Evolutionary conservation across 1,140 invertebrate species (phyloP), one percentile per base, ranked within the genome.

Genomic region (Polypedilum vanderplanki): DNA sequence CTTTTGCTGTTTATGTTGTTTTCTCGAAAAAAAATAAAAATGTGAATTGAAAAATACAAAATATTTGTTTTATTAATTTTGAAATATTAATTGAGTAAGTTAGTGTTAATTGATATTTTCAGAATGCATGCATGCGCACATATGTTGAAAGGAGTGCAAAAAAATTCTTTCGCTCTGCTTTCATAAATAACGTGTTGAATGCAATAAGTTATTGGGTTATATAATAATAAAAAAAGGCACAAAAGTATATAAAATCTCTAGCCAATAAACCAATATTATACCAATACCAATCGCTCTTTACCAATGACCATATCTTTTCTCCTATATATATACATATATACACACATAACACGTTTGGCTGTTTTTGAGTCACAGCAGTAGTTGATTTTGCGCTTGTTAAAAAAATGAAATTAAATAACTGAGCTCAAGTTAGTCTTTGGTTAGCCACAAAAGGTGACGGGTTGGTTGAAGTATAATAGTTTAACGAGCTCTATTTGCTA

Each of bases 11-110:
- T 33, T 73, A 15, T 40, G 15, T 33, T 73, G 15, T n/a, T 24
- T 40, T 73, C 40, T 74, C 10, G 10, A 10, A 74, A 74, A 73
- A 74, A 74, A 41, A 17, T 18, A 41, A 74, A 40, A 41, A 41
- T 41, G n/a, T 40, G 73, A 74, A 41, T 15, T 22, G 40, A 74
- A 33, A 15, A 24, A 73, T 22, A 33, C 24, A 40, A 73, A 73
- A 73, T 7, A 33, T 3, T 33, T 33, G 24, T 33, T 33, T 33
- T 33, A 33, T 33, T 33, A 33, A 33, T 33, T 33, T 33, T 33
- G 24, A 33, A 33, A 33, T 1, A 33, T 5, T 33, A 33, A 33
- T 33, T 33, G 24, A 33, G 24, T 33, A 33, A 33, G 24, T 33
- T 33, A 5, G 24, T 33, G 24, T 33, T 33, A 33, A 33, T 33